Conservation (phyloP, 2,113 vertebrate species). For the Donacobius atricapilla region DNA sequence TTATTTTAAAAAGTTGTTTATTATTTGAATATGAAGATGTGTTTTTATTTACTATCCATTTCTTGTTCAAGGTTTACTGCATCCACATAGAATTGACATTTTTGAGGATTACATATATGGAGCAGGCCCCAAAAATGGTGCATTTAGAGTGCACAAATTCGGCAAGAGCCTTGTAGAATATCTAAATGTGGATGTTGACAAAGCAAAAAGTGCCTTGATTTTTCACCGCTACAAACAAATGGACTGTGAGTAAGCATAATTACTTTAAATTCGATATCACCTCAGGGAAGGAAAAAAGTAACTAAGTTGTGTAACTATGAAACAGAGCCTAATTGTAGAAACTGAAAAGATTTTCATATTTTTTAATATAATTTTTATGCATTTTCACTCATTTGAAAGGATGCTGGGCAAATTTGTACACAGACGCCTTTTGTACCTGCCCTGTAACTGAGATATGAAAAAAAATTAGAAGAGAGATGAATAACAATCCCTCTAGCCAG, state of each 20-base stretch:
- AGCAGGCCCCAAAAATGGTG: slow-evolving; percentile 88
- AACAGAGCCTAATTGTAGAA: neutral
- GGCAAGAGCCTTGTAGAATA: slow-evolving; percentile 84
- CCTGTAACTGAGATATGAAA: neutral
- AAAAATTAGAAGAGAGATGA: neutral
- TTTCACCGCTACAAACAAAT: slow-evolving; percentile 92
- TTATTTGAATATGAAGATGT: neutral
- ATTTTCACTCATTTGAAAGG: neutral
- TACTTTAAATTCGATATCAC: neutral
- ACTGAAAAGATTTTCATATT: neutral
- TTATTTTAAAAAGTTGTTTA: neutral
- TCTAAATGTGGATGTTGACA: slow-evolving; percentile 83
- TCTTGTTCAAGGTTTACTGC: slow-evolving; percentile 83
- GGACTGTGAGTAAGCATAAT: slow-evolving; percentile 82
- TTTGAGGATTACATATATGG: slow-evolving; percentile 98
- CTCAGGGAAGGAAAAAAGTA: rapidly evolving
- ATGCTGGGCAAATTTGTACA: neutral
- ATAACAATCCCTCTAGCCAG: neutral
- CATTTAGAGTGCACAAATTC: slow-evolving; percentile 92
- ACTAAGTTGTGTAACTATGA: neutral
- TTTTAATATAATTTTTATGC: neutral
- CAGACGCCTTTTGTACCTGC: neutral
- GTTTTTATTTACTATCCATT: neutral
- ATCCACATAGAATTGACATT: slow-evolving; percentile 93
- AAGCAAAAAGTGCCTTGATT: slow-evolving; percentile 90